A percentile compares a stretch with the other conserved stretches of the same genome.
These are phyloP conservation scores for Amitus sp. DNA, from an alignment of 2,888 invertebrate genomes.

Conservation along the genomic window DNA sequence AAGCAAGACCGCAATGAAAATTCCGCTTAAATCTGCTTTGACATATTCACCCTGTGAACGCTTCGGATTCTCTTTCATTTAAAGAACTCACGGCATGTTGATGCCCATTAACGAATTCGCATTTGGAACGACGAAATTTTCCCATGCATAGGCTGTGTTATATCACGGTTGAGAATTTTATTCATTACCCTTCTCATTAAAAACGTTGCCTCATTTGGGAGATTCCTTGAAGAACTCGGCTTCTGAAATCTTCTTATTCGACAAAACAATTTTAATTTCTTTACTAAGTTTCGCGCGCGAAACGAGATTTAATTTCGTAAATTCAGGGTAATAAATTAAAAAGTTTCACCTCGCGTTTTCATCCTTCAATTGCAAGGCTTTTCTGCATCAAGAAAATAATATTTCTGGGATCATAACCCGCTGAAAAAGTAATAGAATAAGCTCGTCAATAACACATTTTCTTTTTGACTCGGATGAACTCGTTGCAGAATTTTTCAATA, in stretches of 20 bases:
- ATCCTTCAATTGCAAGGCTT: no score
- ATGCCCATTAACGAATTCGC: not conserved
- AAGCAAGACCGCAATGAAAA: constrained; percentile 14
- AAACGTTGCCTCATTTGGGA: not conserved
- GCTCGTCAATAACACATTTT: no score
- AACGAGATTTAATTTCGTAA: constrained; percentile 39
- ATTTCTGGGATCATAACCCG: no score
- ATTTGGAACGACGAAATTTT: not conserved
- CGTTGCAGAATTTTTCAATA: no score
- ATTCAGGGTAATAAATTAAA: constrained; percentile 37
- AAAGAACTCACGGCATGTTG: constrained; percentile 7
- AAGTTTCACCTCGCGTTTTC: no score
- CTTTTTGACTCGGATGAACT: no score
- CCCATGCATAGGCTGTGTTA: not conserved
- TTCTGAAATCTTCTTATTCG: not conserved
- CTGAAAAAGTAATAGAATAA: no score
- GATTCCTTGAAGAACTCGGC: not conserved
- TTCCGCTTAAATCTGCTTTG: constrained; percentile 18
- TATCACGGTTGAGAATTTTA: not conserved
- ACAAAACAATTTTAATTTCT: constrained; percentile 23
- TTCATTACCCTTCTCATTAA: no score
- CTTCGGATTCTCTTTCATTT: constrained; percentile 15
- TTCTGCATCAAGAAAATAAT: constrained; percentile 39
- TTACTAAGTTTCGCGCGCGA: constrained; percentile 7
- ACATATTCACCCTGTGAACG: constrained; percentile 9